A percentile compares a stretch with the other conserved stretches of the same genome.
Conservation (phyloP, 2,797 vertebrate genomes). For the Acipenser oxyrinchus region DNA sequence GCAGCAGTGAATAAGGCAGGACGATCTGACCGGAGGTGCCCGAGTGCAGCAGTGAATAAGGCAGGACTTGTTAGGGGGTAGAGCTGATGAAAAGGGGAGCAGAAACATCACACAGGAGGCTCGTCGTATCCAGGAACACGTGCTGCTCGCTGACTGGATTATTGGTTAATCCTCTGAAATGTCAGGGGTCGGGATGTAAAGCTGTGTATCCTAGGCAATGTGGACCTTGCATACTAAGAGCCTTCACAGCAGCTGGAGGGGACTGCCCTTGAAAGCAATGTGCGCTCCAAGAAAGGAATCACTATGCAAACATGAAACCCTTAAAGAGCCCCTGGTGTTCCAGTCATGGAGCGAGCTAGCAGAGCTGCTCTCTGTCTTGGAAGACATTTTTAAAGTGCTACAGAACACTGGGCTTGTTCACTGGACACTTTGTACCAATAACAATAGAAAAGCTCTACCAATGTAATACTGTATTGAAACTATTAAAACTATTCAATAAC, state of each 20-base stretch:
- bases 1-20: too few relatives aligned
- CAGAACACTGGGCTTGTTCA: too few relatives aligned
- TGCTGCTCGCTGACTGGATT: slow-evolving; percentile 8
- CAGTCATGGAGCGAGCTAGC: too few relatives aligned
- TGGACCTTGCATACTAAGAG: slow-evolving; percentile 8
- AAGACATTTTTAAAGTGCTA: too few relatives aligned
- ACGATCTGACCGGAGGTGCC: too few relatives aligned
- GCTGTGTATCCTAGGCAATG: slow-evolving; percentile 13
- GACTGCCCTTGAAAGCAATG: slow-evolving; percentile 12
- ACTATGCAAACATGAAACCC: slow-evolving; percentile 1
- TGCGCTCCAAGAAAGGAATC: slow-evolving; percentile 8
- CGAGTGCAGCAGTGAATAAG: not conserved
- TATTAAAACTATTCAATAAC: not conserved
- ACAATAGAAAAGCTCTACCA: too few relatives aligned
- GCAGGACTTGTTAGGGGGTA: slow-evolving; percentile 1
- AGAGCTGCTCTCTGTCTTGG: too few relatives aligned
- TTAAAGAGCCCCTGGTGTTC: slow-evolving; percentile 5
- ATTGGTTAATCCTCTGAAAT: slow-evolving; percentile 13
- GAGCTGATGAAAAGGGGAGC: slow-evolving; percentile 6
- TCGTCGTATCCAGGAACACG: not conserved
- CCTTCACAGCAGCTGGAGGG: slow-evolving; percentile 4
- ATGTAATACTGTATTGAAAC: not conserved
- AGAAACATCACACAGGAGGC: slow-evolving; percentile 4
- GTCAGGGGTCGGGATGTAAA: slow-evolving; percentile 11
- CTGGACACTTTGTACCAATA: too few relatives aligned